phyloP scores from a whole-genome alignment of 2,113 vertebrate species.

The Conger conger region DNA sequence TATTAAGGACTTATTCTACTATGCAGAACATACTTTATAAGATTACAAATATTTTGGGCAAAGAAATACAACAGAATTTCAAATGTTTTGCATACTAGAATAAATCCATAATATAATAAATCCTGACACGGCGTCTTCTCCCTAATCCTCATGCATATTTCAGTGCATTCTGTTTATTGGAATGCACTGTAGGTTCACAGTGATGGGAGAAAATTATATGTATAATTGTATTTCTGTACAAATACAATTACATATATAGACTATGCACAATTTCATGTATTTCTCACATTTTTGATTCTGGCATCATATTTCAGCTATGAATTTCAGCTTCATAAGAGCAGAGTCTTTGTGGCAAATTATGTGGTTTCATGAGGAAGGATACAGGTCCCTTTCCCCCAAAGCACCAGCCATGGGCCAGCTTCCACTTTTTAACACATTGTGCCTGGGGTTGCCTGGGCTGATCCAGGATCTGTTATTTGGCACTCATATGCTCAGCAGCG shows the following conservation, averaged over 20 bases:
- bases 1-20: neutral
- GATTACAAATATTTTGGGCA: too few relatives aligned
- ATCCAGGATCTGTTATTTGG: neutral
- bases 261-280: neutral
- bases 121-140: too few relatives aligned
- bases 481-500: slow-evolving; percentile 59
- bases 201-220: neutral
- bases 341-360: neutral
- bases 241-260: neutral
- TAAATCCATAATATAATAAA: too few relatives aligned
- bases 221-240: neutral
- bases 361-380: neutral
- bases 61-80: too few relatives aligned
- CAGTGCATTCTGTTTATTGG: slow-evolving; percentile 3
- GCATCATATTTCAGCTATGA: neutral
- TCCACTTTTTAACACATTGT: neutral
- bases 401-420: neutral
- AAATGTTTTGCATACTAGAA: too few relatives aligned
- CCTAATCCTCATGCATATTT: neutral
- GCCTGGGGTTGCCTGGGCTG: neutral
- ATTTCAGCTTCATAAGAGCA: neutral
- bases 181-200: neutral
- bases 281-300: neutral
- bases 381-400: neutral
- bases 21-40: neutral